Percentiles rank a stretch among this genome's conserved stretches.
Evolutionary conservation across 2,113 vertebrate species (phyloP).

Genomic region (Melanotaenia duboulayi): DNA sequence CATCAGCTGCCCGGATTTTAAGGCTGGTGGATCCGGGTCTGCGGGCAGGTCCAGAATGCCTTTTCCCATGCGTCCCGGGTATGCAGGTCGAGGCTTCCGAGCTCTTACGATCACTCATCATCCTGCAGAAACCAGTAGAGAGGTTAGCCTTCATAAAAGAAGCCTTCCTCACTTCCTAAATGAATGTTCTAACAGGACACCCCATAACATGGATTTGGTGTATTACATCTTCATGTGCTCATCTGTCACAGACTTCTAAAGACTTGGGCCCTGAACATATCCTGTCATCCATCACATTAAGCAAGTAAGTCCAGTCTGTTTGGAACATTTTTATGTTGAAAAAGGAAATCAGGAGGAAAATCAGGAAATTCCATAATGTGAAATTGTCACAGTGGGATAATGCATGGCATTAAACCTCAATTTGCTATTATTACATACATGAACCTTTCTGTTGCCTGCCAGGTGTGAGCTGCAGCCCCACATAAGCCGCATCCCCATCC

Average conservation of each 20-base stretch:
- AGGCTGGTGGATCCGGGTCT: slow-evolving; percentile 39
- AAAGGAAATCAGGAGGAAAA: neutral
- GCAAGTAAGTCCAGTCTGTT: slow-evolving; percentile 72
- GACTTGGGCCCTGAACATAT: slow-evolving; percentile 60
- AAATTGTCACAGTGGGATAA: too few species aligned
- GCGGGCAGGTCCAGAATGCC: slow-evolving; percentile 52
- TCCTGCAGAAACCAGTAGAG: slow-evolving; percentile 37
- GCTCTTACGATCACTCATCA: slow-evolving; percentile 31
- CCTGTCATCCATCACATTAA: slow-evolving; percentile 76
- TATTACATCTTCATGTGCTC: slow-evolving; percentile 32
- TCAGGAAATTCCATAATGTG: neutral
- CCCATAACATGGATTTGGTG: neutral
- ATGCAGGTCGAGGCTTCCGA: slow-evolving; percentile 46
- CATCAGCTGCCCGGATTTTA: slow-evolving; percentile 74
- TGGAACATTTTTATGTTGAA: neutral
- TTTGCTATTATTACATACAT: neutral
- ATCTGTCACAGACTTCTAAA: slow-evolving; percentile 63
- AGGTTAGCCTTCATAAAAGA: slow-evolving; percentile 49
- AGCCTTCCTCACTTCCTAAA: neutral
- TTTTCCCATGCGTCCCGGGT: slow-evolving; percentile 44
- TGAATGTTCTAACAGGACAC: neutral
- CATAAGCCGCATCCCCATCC: slow-evolving; percentile 75
- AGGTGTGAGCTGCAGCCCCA: slow-evolving; percentile 78
- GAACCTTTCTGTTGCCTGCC: slow-evolving; percentile 12
- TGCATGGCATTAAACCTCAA: neutral